Evolutionary conservation across 2,888 invertebrate species (phyloP).

Genomic region (Zelleria hepariella): DNA sequence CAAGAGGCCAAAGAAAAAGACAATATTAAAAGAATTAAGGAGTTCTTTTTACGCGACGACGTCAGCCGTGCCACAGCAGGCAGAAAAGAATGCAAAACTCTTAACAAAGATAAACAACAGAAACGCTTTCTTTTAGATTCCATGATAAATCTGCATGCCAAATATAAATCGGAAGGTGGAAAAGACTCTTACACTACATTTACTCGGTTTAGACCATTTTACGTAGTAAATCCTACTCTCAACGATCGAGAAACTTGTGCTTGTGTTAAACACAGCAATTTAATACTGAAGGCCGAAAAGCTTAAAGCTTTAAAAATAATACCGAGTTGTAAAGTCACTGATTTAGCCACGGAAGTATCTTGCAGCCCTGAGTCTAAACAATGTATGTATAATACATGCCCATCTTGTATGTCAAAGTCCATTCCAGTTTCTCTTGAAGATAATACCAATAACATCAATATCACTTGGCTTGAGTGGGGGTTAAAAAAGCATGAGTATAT

Average conservation of each 20-base stretch:
- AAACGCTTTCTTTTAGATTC: slow-evolving; percentile 14
- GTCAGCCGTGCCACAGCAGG: slow-evolving; percentile 14
- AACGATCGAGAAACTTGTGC: slow-evolving; percentile 10
- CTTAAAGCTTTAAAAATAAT: slow-evolving; percentile 10
- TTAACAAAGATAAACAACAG: slow-evolving; percentile 13
- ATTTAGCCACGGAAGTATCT: slow-evolving; percentile 3
- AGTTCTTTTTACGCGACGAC: slow-evolving; percentile 15
- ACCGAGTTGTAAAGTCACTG: slow-evolving; percentile 2
- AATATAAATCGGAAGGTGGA: slow-evolving; percentile 13
- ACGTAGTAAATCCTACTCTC: slow-evolving; percentile 10
- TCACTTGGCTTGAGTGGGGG: no score
- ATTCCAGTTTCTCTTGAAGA: no score
- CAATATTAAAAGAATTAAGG: slow-evolving; percentile 8
- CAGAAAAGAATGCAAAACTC: slow-evolving; percentile 13
- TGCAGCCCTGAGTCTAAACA: no score
- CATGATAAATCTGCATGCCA: slow-evolving; percentile 10
- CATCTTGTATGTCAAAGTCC: no score
- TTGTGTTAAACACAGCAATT: slow-evolving; percentile 12
- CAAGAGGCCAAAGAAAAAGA: neutral
- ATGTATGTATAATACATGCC: no score
- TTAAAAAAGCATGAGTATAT: no score
- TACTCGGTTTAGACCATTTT: slow-evolving; percentile 11
- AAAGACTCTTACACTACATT: slow-evolving; percentile 10
- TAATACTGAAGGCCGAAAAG: slow-evolving; percentile 11
- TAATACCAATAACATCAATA: no score